phyloP scores from a whole-genome alignment of 1,140 invertebrate genomes.

The Eubasilissa regina region DNA sequence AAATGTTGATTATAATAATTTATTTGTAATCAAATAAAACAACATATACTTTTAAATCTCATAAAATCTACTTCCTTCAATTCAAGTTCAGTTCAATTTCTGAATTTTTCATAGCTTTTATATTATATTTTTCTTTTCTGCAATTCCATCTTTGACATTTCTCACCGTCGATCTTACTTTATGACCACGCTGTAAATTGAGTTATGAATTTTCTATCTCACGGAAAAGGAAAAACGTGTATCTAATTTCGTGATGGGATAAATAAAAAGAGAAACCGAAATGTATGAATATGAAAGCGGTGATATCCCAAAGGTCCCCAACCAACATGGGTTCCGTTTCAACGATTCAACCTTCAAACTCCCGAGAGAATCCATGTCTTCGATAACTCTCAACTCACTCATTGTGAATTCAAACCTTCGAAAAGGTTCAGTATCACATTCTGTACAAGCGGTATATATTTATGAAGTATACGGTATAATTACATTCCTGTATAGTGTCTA shows the following conservation, averaged over 20 bases:
- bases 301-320: not conserved
- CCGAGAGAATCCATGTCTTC: slow-evolving; percentile 1
- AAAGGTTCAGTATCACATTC: slow-evolving; percentile 20
- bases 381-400: slow-evolving; percentile 29
- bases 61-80: no score
- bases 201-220: slow-evolving; percentile 2
- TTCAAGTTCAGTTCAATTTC: no score
- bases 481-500: no score
- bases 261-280: not conserved
- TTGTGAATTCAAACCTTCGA: slow-evolving; percentile 23
- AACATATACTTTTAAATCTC: no score
- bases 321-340: slow-evolving; percentile 16
- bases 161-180: not conserved
- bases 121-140: no score
- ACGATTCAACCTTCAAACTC: slow-evolving; percentile 9
- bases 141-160: not conserved
- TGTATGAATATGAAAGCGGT: not conserved
- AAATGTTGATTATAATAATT: no score
- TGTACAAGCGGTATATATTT: not conserved
- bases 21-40: no score
- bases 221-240: not conserved
- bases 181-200: slow-evolving; percentile 8
- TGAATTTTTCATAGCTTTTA: no score
- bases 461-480: no score
- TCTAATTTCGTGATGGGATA: not conserved